A percentile compares a stretch with the other conserved stretches of the same genome.
Conservation (phyloP, 2,797 vertebrate genomes). For the Otolemur crassicaudatus region DNA sequence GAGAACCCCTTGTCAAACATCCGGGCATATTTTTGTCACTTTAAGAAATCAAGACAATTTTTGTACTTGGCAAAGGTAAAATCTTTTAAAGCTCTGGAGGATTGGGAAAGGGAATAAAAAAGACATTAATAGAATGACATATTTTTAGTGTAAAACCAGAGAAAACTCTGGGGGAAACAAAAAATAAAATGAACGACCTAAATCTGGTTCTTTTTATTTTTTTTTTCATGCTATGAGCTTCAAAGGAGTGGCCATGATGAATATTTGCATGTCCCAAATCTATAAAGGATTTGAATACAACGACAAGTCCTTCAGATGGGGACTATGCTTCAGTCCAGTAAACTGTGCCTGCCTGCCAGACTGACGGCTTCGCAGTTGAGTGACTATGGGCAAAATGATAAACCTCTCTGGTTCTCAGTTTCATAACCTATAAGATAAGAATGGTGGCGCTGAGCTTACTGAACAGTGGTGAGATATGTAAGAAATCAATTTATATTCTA, state of each 20-base stretch:
- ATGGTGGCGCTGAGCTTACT: not conserved
- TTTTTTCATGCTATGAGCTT: slow-evolving; percentile 54
- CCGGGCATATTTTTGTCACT: slow-evolving; percentile 65
- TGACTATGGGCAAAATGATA: not conserved
- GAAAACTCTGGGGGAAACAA: slow-evolving; percentile 81
- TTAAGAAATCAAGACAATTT: slow-evolving; percentile 81
- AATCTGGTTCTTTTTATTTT: slow-evolving; percentile 63
- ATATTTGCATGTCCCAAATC: slow-evolving; percentile 64
- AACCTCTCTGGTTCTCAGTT: not conserved
- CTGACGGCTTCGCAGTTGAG: not conserved
- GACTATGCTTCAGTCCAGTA: not conserved
- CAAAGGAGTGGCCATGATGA: slow-evolving; percentile 67
- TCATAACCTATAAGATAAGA: not conserved
- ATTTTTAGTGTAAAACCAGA: slow-evolving; percentile 82
- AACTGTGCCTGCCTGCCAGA: not conserved
- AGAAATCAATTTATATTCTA: not conserved
- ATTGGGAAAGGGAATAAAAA: slow-evolving; percentile 79
- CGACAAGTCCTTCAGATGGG: not conserved
- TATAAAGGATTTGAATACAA: slow-evolving; percentile 76
- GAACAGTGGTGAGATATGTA: not conserved
- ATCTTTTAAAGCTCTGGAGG: slow-evolving; percentile 78
- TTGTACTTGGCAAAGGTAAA: slow-evolving; percentile 74
- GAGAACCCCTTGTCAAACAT: not conserved
- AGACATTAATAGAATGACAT: slow-evolving; percentile 83
- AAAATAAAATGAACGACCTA: slow-evolving; percentile 83